Base-by-base conservation (phyloP, 2,797 vertebrate genomes). In the Anas georgica region DNA sequence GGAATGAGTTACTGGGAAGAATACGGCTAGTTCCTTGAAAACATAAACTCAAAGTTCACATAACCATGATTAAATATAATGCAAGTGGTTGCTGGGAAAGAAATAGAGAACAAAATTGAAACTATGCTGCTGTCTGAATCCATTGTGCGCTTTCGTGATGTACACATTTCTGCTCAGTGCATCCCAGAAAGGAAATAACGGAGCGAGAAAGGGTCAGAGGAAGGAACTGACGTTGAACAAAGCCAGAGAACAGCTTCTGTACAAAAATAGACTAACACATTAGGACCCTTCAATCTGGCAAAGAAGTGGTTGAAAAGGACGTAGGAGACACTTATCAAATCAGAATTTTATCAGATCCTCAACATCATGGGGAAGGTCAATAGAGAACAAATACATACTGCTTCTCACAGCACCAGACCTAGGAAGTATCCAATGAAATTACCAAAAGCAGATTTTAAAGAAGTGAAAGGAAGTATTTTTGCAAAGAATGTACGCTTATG, bases 1-100 rank as follows among this genome's bases (percentile, higher is more conserved):
- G 48, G 60, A 48, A 21, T 0, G 7, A 59, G n/a, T 17, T 35
- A 3, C n/a, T 20, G 52, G 26, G 55, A 48, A 31, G 33, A 54
- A 4, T 6, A 13, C 0, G 12, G 74, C 12, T 4, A 6, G 37
- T 22, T 62, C 67, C 50, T 10, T 39, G 67, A 35, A 66, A 86
- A 73, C 17, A 46, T 10, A 75, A 26, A 5, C 75, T 29, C 39
- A 25, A 20, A 18, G 22, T 12, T 54, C 67, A 79, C 50, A 11
- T 1, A 35, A 58, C 56, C 39, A 6, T 2, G 10, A 60, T 52
- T 63, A 68, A 83, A 68, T 9, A 8, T 6, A n/a, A 1, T 0
- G 21, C 4, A 60, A 83, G 84, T 54, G 28, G 25, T 45, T 66
- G 48, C 67, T 79, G 82, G 12, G 45, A 31, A 39, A 74, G 87